Conservation (phyloP, 2,113 vertebrate species). For the Lepus americanus region DNA sequence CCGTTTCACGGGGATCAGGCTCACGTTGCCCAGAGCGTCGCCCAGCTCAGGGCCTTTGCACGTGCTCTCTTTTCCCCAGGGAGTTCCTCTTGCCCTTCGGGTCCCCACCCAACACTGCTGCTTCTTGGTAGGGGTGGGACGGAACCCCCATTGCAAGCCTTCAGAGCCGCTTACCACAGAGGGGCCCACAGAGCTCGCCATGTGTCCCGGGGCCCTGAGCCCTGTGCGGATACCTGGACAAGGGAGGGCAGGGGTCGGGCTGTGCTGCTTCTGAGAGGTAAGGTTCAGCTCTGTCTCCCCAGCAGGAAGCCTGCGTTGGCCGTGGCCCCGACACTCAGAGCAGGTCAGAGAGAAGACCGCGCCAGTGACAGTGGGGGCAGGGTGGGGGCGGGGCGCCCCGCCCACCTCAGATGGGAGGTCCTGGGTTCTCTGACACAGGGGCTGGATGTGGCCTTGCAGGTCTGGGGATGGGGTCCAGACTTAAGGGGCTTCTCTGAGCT, state of each 20-base stretch:
- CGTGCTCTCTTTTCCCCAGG: background rate
- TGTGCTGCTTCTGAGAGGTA: background rate
- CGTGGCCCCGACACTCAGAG: background rate
- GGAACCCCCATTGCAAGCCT: background rate
- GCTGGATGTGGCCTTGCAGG: background rate
- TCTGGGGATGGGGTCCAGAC: background rate
- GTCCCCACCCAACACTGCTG: background rate
- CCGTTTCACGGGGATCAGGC: too few relatives aligned
- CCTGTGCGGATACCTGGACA: background rate
- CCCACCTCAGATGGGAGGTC: background rate
- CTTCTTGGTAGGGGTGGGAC: background rate
- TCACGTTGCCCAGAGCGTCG: too few relatives aligned
- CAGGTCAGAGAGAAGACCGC: background rate
- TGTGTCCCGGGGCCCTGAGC: background rate
- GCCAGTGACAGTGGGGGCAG: background rate
- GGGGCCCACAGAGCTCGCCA: background rate
- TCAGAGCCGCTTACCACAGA: background rate
- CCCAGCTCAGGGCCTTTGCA: conserved; percentile 32
- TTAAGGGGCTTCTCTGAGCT: conserved; percentile 58
- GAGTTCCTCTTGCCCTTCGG: background rate
- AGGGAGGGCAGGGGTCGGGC: background rate
- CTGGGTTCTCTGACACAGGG: background rate
- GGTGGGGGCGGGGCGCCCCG: background rate
- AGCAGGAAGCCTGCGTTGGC: conserved; percentile 51
- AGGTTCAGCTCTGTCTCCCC: conserved; percentile 45